These are phyloP conservation scores for Podarcis muralis DNA, from an alignment of 2,113 vertebrate genomes.

Conservation along the genomic window DNA sequence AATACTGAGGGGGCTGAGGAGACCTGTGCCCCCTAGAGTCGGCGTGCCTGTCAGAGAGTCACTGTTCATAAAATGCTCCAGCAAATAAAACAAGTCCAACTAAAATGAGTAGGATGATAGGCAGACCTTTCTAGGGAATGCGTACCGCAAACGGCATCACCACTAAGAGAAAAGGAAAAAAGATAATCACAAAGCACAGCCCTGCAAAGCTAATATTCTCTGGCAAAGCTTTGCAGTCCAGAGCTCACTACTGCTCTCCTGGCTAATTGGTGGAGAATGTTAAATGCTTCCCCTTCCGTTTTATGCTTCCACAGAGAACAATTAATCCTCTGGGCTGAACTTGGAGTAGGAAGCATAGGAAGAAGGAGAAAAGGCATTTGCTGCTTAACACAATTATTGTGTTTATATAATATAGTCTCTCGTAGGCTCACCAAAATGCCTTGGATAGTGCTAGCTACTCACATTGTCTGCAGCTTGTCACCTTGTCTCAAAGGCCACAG, in stretches of 20 bases:
- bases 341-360: neutral
- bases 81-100: neutral
- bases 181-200: too few species aligned
- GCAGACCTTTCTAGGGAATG: neutral
- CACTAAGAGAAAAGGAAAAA: too few species aligned
- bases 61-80: neutral
- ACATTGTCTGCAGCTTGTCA: neutral
- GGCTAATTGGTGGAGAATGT: neutral
- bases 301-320: neutral
- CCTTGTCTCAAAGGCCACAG: neutral
- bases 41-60: neutral
- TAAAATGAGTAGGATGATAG: neutral
- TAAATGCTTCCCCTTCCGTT: neutral
- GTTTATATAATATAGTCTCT: neutral
- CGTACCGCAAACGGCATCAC: neutral
- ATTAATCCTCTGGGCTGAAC: neutral
- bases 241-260: neutral
- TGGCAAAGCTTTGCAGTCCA: neutral
- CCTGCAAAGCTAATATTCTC: neutral
- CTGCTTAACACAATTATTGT: neutral
- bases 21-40: too few species aligned
- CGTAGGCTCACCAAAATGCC: neutral
- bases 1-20: too few species aligned
- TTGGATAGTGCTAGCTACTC: neutral
- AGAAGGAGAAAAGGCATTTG: too few species aligned